These are phyloP conservation scores for Cotesia glomerata DNA, from an alignment of 1,140 invertebrate genomes.

Conservation along the genomic window DNA sequence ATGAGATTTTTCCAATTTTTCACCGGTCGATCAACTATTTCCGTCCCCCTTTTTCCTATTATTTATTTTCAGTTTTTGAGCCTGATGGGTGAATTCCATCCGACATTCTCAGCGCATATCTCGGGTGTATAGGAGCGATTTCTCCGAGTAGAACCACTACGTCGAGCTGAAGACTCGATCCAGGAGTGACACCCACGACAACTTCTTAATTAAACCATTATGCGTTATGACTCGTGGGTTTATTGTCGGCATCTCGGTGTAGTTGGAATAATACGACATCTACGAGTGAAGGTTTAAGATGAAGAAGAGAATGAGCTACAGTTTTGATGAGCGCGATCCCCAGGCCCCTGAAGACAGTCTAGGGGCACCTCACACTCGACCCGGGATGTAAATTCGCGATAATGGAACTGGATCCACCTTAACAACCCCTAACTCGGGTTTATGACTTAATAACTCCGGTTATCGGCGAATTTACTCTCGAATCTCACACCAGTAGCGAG, in stretches of 20 bases:
- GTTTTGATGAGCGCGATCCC: slow-evolving; percentile 19
- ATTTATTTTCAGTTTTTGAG: not conserved
- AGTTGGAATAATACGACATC: slow-evolving; percentile 1
- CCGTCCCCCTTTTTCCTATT: not conserved
- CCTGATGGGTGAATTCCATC: too few species aligned
- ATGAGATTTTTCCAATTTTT: not conserved
- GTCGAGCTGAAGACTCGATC: slow-evolving; percentile 1
- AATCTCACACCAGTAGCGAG: not conserved
- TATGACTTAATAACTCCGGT: slow-evolving; percentile 62
- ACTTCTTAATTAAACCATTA: slow-evolving; percentile 61
- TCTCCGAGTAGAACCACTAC: not conserved
- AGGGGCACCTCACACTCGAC: slow-evolving; percentile 35
- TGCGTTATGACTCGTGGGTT: slow-evolving; percentile 51
- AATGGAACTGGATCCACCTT: slow-evolving; percentile 44
- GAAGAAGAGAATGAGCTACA: slow-evolving; percentile 10
- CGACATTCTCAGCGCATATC: too few species aligned
- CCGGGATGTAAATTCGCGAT: slow-evolving; percentile 60
- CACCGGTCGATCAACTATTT: not conserved
- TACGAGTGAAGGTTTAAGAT: not conserved
- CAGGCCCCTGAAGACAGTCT: slow-evolving; percentile 3
- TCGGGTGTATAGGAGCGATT: not conserved
- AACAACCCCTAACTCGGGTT: slow-evolving; percentile 44
- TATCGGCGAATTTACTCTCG: slow-evolving; percentile 42
- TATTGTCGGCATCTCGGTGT: slow-evolving; percentile 44
- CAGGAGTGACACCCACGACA: slow-evolving; percentile 32